Percentiles rank a stretch among this genome's conserved stretches.
Conservation (phyloP, 2,888 invertebrate genomes). For the Hyalella azteca region DNA sequence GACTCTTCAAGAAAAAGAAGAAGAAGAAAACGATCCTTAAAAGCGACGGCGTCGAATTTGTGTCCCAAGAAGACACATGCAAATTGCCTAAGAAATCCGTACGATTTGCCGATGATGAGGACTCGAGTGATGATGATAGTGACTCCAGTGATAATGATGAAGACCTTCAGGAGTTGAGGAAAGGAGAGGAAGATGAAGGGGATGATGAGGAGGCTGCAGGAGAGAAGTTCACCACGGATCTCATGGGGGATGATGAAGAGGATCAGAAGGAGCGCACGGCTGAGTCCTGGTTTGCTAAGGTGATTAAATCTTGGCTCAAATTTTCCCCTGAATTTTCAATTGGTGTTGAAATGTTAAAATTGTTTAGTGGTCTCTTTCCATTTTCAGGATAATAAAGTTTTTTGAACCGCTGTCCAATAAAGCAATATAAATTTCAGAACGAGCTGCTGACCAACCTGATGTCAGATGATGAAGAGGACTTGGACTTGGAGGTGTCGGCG, state of each 20-base stretch:
- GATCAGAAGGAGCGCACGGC: slow-evolving; percentile 59
- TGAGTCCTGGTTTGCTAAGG: slow-evolving; percentile 63
- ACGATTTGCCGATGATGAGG: slow-evolving; percentile 29
- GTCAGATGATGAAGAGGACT: slow-evolving; percentile 82
- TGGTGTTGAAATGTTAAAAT: not conserved
- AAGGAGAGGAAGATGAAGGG: slow-evolving; percentile 65
- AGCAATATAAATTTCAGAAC: not conserved
- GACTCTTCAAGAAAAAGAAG: slow-evolving; percentile 23
- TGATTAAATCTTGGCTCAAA: not conserved
- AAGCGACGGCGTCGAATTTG: slow-evolving; percentile 1
- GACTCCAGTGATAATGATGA: slow-evolving; percentile 58
- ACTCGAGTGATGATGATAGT: slow-evolving; percentile 42
- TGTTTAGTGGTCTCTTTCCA: no score
- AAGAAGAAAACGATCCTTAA: not conserved
- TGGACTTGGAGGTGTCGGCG: slow-evolving; percentile 82
- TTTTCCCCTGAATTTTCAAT: not conserved
- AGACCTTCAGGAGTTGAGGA: slow-evolving; percentile 48
- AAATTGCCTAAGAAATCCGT: slow-evolving; percentile 27
- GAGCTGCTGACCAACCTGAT: slow-evolving; percentile 4
- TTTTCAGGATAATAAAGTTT: not conserved
- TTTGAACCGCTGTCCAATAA: not conserved
- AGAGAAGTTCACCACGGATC: slow-evolving; percentile 48
- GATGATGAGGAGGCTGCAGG: slow-evolving; percentile 66
- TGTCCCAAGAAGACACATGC: not conserved
- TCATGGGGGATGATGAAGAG: slow-evolving; percentile 47